These are phyloP conservation scores for Rosalia funebris DNA, from an alignment of 2,888 invertebrate genomes.

Conservation along the genomic window DNA sequence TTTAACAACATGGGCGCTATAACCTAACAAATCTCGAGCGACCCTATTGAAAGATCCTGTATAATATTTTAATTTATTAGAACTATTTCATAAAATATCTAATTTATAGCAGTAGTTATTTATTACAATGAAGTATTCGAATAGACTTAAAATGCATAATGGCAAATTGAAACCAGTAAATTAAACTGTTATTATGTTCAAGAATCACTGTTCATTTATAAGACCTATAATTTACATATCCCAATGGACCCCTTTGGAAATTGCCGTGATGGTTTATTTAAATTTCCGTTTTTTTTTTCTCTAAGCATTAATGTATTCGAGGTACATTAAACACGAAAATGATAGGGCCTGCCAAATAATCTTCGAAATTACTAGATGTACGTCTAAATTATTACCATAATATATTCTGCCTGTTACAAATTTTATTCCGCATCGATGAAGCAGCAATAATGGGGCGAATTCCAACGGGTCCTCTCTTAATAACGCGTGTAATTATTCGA, in stretches of 20 bases:
- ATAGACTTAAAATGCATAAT: background rate
- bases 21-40: too few species aligned
- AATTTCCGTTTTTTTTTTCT: conserved; percentile 1
- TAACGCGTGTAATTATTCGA: background rate
- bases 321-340: conserved; percentile 9
- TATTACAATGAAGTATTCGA: too few species aligned
- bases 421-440: conserved; percentile 5
- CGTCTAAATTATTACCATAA: conserved; percentile 8
- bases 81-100: too few species aligned
- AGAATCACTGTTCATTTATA: conserved; percentile 21
- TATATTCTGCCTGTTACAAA: background rate
- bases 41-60: too few species aligned
- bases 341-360: conserved; percentile 12
- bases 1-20: too few species aligned
- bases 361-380: background rate
- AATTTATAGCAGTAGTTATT: too few species aligned
- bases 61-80: too few species aligned
- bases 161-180: too few species aligned
- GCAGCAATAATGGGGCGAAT: conserved; percentile 2
- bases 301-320: background rate
- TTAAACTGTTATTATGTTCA: background rate
- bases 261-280: background rate
- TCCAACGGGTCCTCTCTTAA: background rate
- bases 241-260: background rate
- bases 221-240: conserved; percentile 16